These are phyloP conservation scores for Celastrina argiolus DNA, from an alignment of 2,888 invertebrate species.

Conservation along the genomic window DNA sequence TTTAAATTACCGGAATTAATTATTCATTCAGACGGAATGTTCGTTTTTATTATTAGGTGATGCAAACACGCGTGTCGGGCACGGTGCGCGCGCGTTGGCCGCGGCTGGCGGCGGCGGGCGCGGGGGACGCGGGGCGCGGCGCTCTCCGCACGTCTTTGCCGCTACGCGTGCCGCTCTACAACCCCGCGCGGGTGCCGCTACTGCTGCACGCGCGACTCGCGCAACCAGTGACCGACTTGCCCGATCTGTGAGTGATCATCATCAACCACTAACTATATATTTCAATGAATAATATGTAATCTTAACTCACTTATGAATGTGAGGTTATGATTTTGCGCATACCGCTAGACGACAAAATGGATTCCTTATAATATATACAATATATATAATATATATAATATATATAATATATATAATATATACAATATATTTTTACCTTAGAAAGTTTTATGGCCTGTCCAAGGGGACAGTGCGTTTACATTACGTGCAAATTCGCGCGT, in stretches of 20 bases:
- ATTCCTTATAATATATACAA: too few species aligned
- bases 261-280: neutral
- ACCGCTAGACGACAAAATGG: neutral
- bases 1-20: too few species aligned
- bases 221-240: constrained; percentile 32
- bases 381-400: too few species aligned
- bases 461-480: too few species aligned
- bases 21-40: too few species aligned
- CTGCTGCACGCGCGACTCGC: constrained; percentile 81
- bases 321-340: neutral
- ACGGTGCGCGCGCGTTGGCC: constrained; percentile 38
- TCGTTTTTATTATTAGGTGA: constrained; percentile 36
- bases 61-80: constrained; percentile 39
- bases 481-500: too few species aligned
- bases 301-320: neutral
- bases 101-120: constrained; percentile 44
- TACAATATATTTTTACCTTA: too few species aligned
- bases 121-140: constrained; percentile 33
- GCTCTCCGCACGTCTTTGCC: constrained; percentile 33
- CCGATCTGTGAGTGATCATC: constrained; percentile 22
- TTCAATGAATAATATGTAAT: neutral
- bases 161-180: constrained; percentile 57
- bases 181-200: constrained; percentile 84
- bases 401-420: too few species aligned
- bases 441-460: too few species aligned